Conservation (phyloP, 1,140 invertebrate species). For the Papilio polytes region DNA sequence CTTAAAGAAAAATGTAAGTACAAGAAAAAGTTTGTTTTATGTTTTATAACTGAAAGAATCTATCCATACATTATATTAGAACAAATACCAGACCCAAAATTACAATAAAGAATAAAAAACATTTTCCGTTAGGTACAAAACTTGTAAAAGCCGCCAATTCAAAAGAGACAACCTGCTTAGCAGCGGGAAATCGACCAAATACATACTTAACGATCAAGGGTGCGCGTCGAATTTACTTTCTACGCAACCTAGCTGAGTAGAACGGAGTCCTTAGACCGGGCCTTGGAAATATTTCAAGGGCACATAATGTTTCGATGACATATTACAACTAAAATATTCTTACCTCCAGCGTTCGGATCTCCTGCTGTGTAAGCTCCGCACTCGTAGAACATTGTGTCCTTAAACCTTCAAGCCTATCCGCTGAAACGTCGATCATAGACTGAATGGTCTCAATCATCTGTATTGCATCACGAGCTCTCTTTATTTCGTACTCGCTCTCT, state of each 20-base stretch:
- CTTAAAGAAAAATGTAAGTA: too few species aligned
- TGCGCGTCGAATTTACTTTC: constrained; percentile 60
- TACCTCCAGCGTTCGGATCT: constrained; percentile 97
- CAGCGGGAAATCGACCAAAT: constrained; percentile 29
- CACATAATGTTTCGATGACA: constrained; percentile 59
- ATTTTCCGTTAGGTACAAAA: constrained; percentile 37
- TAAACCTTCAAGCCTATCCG: constrained; percentile 94
- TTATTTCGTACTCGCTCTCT: constrained; percentile 84
- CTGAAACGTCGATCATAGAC: constrained; percentile 97
- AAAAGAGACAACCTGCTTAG: constrained; percentile 23
- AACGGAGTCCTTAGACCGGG: constrained; percentile 65
- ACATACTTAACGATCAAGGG: constrained; percentile 50
- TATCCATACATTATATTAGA: too few species aligned
- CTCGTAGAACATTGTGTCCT: constrained; percentile 96
- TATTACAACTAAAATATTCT: constrained; percentile 44
- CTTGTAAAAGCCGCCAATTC: constrained; percentile 26
- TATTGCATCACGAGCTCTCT: constrained; percentile 86
- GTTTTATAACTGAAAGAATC: too few species aligned
- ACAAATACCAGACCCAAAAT: too few species aligned
- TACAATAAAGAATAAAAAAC: too few species aligned
- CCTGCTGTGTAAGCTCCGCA: constrained; percentile 96
- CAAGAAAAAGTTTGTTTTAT: too few species aligned
- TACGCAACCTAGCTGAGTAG: constrained; percentile 69
- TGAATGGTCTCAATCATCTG: constrained; percentile 87
- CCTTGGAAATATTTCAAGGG: constrained; percentile 71